phyloP scores from a whole-genome alignment of 2,113 vertebrate species.

The Hypomesus transpacificus region DNA sequence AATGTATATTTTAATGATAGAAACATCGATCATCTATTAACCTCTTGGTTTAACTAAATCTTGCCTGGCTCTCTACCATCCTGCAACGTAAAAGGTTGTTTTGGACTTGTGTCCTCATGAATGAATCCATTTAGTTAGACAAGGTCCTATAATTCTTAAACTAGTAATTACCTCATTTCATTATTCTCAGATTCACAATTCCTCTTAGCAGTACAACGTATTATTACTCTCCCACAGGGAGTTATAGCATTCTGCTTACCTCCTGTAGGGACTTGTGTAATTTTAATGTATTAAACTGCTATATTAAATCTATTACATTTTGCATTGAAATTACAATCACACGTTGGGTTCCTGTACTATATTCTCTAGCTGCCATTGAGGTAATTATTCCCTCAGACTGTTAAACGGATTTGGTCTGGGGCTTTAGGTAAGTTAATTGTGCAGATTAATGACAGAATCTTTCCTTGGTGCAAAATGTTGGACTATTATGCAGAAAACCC shows the following conservation, averaged over 20 bases:
- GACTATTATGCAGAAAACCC: neutral
- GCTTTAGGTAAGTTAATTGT: conserved; percentile 13
- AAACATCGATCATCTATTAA: too few relatives aligned
- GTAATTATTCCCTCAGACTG: conserved; percentile 7
- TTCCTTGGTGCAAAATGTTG: neutral
- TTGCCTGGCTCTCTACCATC: too few relatives aligned
- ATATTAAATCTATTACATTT: neutral
- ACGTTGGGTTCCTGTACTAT: neutral
- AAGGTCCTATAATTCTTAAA: neutral
- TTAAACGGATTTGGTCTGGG: conserved; percentile 9
- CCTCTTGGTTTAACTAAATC: too few relatives aligned
- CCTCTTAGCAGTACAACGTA: neutral
- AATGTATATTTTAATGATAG: too few relatives aligned
- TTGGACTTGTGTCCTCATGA: too few relatives aligned
- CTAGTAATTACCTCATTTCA: conserved; percentile 4
- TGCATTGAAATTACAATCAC: neutral
- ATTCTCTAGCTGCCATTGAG: neutral
- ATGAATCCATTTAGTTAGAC: neutral
- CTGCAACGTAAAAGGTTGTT: too few relatives aligned
- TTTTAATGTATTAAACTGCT: conserved; percentile 2
- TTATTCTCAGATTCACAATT: neutral
- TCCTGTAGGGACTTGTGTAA: neutral
- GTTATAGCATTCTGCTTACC: conserved; percentile 1
- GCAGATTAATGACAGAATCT: neutral
- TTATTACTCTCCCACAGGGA: neutral